A percentile compares a stretch with the other conserved stretches of the same genome.
Conservation (phyloP, 2,113 vertebrate species). For the Ammodytes marinus region DNA sequence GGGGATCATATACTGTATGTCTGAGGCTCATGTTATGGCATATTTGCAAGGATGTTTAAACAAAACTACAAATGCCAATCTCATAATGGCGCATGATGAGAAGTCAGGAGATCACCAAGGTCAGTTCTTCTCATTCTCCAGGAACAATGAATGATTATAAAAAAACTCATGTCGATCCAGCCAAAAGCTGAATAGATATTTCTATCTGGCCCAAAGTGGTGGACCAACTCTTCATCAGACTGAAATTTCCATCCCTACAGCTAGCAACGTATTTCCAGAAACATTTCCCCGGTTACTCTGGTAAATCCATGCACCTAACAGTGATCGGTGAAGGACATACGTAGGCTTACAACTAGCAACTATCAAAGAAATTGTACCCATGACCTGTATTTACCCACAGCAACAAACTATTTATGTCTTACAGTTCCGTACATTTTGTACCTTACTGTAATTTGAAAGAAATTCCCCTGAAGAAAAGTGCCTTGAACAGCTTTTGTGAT, state of each 20-base stretch:
- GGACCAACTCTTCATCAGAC: background rate
- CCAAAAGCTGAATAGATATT: background rate
- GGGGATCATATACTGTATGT: background rate
- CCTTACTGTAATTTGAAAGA: slow-evolving; percentile 1
- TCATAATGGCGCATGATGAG: background rate
- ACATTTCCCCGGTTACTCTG: background rate
- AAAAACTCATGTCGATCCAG: background rate
- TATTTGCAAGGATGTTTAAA: background rate
- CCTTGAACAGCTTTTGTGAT: background rate
- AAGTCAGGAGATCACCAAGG: background rate
- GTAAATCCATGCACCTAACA: background rate
- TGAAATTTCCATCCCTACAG: background rate
- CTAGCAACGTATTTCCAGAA: background rate
- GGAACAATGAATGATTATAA: background rate
- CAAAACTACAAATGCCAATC: background rate
- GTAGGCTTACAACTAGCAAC: background rate
- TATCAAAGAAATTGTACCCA: background rate
- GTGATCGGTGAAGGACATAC: background rate
- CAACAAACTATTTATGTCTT: background rate
- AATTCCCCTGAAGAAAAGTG: background rate
- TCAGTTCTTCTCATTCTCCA: background rate
- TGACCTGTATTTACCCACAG: background rate
- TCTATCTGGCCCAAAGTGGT: background rate
- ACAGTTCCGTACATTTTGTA: background rate
- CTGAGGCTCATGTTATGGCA: background rate